A percentile compares a stretch with the other conserved stretches of the same genome.
Evolutionary conservation across 2,797 vertebrate species (phyloP).

Genomic region (Limosa lapponica): DNA sequence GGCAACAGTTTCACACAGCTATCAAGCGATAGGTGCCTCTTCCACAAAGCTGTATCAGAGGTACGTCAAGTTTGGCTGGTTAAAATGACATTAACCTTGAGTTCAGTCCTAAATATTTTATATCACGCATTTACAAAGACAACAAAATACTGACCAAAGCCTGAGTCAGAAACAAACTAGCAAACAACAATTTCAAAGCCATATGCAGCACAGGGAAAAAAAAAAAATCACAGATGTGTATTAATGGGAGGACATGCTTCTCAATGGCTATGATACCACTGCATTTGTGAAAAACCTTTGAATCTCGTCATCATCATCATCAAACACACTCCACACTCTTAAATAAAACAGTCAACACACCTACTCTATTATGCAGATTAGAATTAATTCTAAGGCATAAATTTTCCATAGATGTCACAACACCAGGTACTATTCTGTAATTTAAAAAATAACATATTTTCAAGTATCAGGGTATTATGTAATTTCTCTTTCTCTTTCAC

Average conservation of each 20-base stretch:
- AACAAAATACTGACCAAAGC: constrained; percentile 61
- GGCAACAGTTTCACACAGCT: constrained; percentile 87
- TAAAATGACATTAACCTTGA: constrained; percentile 86
- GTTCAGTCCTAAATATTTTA: constrained; percentile 80
- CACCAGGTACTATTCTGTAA: constrained; percentile 8
- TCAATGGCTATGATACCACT: background rate
- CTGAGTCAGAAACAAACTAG: constrained; percentile 72
- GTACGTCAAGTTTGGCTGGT: constrained; percentile 81
- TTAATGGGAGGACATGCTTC: background rate
- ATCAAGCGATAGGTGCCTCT: constrained; percentile 83
- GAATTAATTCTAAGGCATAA: constrained; percentile 57
- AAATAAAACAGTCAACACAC: constrained; percentile 65
- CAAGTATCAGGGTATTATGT: constrained; percentile 32
- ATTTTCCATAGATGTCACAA: constrained; percentile 29
- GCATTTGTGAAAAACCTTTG: constrained; percentile 30
- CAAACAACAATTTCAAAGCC: constrained; percentile 66
- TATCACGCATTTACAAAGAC: constrained; percentile 70
- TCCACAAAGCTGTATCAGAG: constrained; percentile 81
- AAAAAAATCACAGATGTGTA: background rate
- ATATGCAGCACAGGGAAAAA: background rate
- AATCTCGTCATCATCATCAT: background rate
- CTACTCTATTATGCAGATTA: constrained; percentile 69
- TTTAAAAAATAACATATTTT: constrained; percentile 55
- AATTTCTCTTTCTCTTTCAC: constrained; percentile 48
- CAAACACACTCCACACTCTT: constrained; percentile 49